Evolutionary conservation across 2,888 invertebrate genomes (phyloP), one percentile per base, ranked within the genome.

Genomic region (Eupithecia abbreviata): DNA sequence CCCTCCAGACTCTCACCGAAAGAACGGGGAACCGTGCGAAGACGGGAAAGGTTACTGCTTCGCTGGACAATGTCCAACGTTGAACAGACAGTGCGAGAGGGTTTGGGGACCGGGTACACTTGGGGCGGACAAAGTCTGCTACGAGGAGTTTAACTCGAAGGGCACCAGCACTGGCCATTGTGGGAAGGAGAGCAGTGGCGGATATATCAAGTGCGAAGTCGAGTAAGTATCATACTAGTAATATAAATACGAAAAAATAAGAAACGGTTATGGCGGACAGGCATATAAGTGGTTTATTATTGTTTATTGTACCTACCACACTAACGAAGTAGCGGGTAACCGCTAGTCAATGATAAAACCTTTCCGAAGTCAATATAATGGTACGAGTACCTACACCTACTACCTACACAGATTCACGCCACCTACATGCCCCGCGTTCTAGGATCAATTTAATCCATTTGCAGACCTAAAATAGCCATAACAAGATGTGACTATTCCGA

Each of bases 91-190:
- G 91, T 99, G 99, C 90, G 97, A 98, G 89, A 96, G 96, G 82
- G 97, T 99, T 84, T 99, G 99, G 99, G 99, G 99, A 43, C 96
- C 97, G 84, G 98, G 98, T 13, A 97, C 98, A 0, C 93, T 96
- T 69, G 97, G 97, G 0, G 98, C 98, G 3, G 98, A 98, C 88
- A 96, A 96, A 80, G 97, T 98, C 86, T 99, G 99, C 94, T 99
- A 98, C 92, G 98, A 98, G 81, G 97, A 98, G 92, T 99, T 98
- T 95, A 99, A 99, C 92, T 97, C 98, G 0, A 98, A 99, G 88
- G 99, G 99, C 13, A 98, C 98, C 71, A 97, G 98, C 83, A 98
- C 98, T 84, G 99, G 99, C 0, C 99, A 99, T 91, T 99, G 99
- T 90, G 99, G 99, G 67, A 97, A 97, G 81, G 97, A 98, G 86